Percentiles rank a stretch among this genome's conserved stretches.
Evolutionary conservation across 2,888 invertebrate genomes (phyloP).

Genomic region (Camptogramma bilineatum): DNA sequence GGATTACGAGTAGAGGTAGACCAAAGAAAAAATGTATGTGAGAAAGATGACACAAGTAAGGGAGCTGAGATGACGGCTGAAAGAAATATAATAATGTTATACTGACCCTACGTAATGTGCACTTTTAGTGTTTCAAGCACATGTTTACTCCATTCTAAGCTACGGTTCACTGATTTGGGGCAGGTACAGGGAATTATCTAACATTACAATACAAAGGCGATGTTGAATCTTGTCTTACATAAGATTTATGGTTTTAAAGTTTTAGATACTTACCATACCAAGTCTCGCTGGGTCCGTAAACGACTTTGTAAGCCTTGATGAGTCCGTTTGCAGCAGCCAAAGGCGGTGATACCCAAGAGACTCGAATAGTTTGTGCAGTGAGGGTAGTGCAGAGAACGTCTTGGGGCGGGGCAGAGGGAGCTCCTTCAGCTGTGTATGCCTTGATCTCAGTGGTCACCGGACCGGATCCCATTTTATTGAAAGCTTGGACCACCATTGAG

Average conservation of each 20-base stretch:
- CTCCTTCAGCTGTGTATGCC: slow-evolving; percentile 97
- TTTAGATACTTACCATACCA: slow-evolving; percentile 92
- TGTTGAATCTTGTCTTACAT: background rate
- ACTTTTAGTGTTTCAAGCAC: too few species aligned
- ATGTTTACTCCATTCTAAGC: background rate
- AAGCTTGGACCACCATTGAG: slow-evolving; percentile 97
- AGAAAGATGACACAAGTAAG: too few species aligned
- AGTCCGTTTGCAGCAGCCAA: slow-evolving; percentile 96
- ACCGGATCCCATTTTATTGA: slow-evolving; percentile 97
- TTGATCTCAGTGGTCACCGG: slow-evolving; percentile 95
- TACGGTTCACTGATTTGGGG: slow-evolving; percentile 11
- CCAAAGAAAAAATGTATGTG: too few species aligned
- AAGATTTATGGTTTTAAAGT: background rate
- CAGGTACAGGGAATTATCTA: background rate
- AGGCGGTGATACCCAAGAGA: slow-evolving; percentile 97
- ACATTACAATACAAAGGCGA: too few species aligned
- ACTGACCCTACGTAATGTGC: too few species aligned
- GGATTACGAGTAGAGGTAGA: too few species aligned
- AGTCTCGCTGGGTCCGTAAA: slow-evolving; percentile 95
- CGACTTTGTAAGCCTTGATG: slow-evolving; percentile 97
- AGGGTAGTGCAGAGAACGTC: slow-evolving; percentile 96
- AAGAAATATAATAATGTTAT: too few species aligned
- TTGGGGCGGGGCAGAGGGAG: slow-evolving; percentile 95
- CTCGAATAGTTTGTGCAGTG: slow-evolving; percentile 96
- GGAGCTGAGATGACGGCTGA: too few species aligned